Evolutionary conservation across 2,797 vertebrate species (phyloP), one percentile per base, ranked within the genome.

Genomic region (Danio aesculapii): DNA sequence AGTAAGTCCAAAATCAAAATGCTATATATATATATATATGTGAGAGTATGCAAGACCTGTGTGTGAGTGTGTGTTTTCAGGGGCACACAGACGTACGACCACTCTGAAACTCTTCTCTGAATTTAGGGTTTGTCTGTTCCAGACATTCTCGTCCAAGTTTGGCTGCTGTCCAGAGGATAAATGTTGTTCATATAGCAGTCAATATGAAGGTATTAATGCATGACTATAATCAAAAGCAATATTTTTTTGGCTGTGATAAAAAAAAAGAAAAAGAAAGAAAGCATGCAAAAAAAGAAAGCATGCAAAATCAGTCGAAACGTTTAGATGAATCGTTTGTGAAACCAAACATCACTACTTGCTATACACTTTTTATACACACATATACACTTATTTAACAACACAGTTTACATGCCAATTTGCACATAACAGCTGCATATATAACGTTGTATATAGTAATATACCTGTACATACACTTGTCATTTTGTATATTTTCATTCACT

Each of bases 101-200:
- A 88, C 86, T 72, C 78, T 83, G 74, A 89, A 87, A 67, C 81
- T 85, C 76, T 83, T 88, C 49, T 68, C 79, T 8, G 77, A 53
- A 47, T 63, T 72, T 6, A 12, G 49, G n/a, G 52, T 43, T 62
- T 49, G 52, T 76, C 84, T 52, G 30, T 6, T 52, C 46, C 61
- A 58, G 79, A 85, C 53, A 79, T 81, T 76, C n/a, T n/a, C n/a
- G n/a, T 17, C n/a, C 8, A 3, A 16, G 11, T 47, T 52, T 30
- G 10, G 10, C n/a, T 49, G 74, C 44, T 71, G 17, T 57, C 21
- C 39, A 63, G 8, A 63, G 39, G 39, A 71, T 61, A 61, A 78
- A 70, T 17, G 16, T 59, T 59, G 55, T 62, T 75, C n/a, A 55
- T 41, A 21, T 14, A 49, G 9, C 8, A 70, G 12, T 21, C 8